These are phyloP conservation scores for Ferdinandea cuprea DNA, from an alignment of 2,888 invertebrate genomes.

Conservation along the genomic window DNA sequence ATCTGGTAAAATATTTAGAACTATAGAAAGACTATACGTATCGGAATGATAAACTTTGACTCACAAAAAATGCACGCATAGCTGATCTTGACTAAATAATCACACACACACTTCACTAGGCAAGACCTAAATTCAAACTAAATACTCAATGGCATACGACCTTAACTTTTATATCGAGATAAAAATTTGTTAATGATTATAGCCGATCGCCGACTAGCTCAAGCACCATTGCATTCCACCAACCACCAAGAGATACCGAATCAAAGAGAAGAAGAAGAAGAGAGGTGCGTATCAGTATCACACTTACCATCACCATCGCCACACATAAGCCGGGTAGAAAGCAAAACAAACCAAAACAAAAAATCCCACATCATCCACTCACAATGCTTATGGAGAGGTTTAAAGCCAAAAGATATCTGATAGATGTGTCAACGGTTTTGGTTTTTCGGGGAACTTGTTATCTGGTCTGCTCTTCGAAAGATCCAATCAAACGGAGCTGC, in stretches of 20 bases:
- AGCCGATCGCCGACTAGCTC: conserved; percentile 50
- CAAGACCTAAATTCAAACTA: conserved; percentile 81
- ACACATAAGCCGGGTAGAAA: too few relatives aligned
- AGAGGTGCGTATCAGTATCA: conserved; percentile 15
- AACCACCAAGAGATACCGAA: conserved; percentile 16
- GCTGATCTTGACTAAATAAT: conserved; percentile 56
- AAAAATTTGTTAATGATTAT: conserved; percentile 48
- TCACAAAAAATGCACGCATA: conserved; percentile 81
- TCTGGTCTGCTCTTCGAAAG: conserved; percentile 38
- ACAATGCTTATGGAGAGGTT: conserved; percentile 5
- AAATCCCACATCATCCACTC: conserved; percentile 15
- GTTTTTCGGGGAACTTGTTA: conserved; percentile 41
- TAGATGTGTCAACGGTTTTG: conserved; percentile 41
- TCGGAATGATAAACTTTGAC: conserved; percentile 58
- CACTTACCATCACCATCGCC: conserved; percentile 6
- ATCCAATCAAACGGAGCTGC: conserved; percentile 28
- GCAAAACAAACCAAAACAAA: conserved; percentile 1
- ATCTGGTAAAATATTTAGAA: conserved; percentile 76
- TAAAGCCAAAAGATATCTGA: not conserved
- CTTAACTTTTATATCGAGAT: conserved; percentile 80
- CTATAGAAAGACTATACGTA: not conserved
- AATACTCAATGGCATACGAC: conserved; percentile 79
- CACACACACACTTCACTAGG: conserved; percentile 78
- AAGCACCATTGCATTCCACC: conserved; percentile 43
- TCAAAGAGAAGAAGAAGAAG: conserved; percentile 25